Conservation (phyloP, 2,797 vertebrate genomes). For the Columba guinea region DNA sequence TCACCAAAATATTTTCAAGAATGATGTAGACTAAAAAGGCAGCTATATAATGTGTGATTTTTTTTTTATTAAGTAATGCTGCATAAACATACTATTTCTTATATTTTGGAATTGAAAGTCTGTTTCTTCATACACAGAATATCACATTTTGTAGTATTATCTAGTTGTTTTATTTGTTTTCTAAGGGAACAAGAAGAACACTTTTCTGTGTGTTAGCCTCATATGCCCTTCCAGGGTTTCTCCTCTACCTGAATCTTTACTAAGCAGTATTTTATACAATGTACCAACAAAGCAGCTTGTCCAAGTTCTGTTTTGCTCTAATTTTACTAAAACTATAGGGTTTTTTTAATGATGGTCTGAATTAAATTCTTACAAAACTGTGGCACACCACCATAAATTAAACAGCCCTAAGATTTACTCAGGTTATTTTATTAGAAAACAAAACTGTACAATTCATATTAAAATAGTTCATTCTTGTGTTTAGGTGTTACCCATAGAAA, state of each 20-base stretch:
- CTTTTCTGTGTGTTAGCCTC: background rate
- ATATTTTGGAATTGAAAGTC: background rate
- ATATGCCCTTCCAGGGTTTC: background rate
- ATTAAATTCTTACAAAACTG: background rate
- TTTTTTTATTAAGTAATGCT: background rate
- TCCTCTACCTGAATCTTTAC: background rate
- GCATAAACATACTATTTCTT: background rate
- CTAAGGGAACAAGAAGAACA: background rate
- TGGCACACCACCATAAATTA: background rate
- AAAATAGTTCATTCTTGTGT: background rate
- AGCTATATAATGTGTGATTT: background rate
- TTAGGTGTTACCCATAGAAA: background rate
- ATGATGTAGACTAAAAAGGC: background rate
- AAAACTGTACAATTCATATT: background rate
- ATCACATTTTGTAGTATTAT: background rate
- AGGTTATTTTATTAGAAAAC: background rate
- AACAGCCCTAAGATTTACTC: background rate
- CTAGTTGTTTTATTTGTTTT: background rate
- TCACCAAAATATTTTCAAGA: background rate
- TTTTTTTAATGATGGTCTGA: background rate
- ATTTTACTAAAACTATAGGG: background rate
- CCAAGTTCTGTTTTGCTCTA: background rate
- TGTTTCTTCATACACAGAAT: background rate
- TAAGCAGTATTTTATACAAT: background rate
- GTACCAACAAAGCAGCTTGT: background rate